Conservation (phyloP, 2,888 invertebrate genomes). For the Chrysotoxum bicinctum region DNA sequence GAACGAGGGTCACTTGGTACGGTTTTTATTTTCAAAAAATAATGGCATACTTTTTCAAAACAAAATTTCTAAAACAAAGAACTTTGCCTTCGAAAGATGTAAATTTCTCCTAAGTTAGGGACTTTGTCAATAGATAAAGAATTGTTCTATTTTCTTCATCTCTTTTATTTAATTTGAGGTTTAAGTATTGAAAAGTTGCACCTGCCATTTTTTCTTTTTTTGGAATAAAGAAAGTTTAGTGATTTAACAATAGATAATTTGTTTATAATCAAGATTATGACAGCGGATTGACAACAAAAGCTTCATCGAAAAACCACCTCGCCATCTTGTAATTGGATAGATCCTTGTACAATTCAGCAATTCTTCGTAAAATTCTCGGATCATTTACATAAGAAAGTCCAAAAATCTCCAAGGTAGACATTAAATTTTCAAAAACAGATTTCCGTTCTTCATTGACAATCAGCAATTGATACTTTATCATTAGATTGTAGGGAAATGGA, state of each 20-base stretch:
- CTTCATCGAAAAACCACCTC: constrained; percentile 45
- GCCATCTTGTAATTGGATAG: constrained; percentile 45
- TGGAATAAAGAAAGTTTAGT: no score
- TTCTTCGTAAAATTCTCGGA: constrained; percentile 19
- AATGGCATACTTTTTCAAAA: no score
- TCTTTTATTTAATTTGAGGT: no score
- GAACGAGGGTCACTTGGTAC: no score
- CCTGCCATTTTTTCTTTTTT: no score
- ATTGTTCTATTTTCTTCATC: no score
- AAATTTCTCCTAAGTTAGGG: no score
- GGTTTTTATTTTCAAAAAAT: no score
- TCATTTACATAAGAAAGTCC: constrained; percentile 34
- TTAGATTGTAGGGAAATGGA: constrained; percentile 50
- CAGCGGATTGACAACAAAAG: constrained; percentile 41
- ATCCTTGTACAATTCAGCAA: constrained; percentile 28
- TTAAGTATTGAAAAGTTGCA: no score
- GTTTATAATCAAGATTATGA: not conserved
- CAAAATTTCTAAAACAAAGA: no score
- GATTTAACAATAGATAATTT: not conserved
- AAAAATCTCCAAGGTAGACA: constrained; percentile 31
- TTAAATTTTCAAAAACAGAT: constrained; percentile 30
- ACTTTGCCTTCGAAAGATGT: no score
- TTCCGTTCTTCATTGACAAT: constrained; percentile 6
- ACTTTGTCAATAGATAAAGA: no score
- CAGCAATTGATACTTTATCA: constrained; percentile 39